A percentile compares a stretch with the other conserved stretches of the same genome.
phyloP scores from a whole-genome alignment of 2,888 invertebrate species.

The Spodoptera picta region DNA sequence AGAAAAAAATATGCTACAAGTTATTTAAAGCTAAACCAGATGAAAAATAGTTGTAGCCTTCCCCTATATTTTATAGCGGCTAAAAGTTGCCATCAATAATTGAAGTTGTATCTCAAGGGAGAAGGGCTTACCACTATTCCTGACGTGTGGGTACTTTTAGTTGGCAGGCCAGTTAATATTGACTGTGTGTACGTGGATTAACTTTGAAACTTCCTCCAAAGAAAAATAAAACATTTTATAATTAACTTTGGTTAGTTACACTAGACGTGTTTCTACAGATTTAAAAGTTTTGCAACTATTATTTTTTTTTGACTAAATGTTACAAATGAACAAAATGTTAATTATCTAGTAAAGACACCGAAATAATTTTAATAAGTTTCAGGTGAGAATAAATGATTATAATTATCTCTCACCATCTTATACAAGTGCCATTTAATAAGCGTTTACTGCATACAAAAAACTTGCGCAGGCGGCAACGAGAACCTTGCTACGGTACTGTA shows the following conservation, averaged over 20 bases:
- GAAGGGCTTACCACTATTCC: constrained; percentile 75
- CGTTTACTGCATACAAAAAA: constrained; percentile 31
- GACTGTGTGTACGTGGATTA: constrained; percentile 46
- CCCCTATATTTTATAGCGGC: constrained; percentile 85
- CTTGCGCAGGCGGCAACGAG: constrained; percentile 45
- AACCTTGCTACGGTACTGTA: constrained; percentile 24
- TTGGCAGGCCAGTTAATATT: constrained; percentile 52
- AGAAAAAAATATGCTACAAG: constrained; percentile 58
- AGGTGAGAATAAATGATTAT: not conserved
- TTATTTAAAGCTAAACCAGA: constrained; percentile 80
- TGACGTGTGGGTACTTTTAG: constrained; percentile 55
- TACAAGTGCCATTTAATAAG: constrained; percentile 31
- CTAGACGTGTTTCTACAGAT: no score
- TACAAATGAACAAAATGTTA: no score
- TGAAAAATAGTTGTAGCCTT: constrained; percentile 78
- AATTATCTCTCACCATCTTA: constrained; percentile 14
- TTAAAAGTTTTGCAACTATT: not conserved
- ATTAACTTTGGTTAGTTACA: constrained; percentile 1
- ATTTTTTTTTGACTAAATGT: no score
- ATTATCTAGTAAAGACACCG: no score
- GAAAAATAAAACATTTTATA: constrained; percentile 13
- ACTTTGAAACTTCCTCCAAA: constrained; percentile 32
- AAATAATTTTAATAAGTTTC: not conserved
- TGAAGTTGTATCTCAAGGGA: constrained; percentile 83
- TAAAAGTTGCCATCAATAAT: constrained; percentile 88